Percentiles rank a stretch among this genome's conserved stretches.
Evolutionary conservation across 2,888 invertebrate species (phyloP).

Genomic region (Rhagonycha fulva): DNA sequence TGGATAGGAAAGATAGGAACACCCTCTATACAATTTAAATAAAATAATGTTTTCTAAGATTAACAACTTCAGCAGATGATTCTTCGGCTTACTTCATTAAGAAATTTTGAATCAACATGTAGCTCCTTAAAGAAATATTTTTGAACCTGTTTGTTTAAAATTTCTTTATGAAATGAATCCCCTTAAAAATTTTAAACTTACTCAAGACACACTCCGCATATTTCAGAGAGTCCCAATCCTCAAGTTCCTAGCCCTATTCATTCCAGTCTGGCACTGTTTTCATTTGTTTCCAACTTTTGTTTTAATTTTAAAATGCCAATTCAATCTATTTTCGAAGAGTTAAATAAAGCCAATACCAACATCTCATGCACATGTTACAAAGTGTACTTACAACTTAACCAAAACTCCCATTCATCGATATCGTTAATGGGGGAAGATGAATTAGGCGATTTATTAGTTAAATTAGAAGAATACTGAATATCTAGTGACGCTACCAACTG

Average conservation of each 20-base stretch:
- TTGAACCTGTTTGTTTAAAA: too few species aligned
- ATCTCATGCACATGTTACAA: background rate
- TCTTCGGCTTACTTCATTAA: too few species aligned
- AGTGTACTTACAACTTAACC: conserved; percentile 52
- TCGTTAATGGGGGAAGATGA: conserved; percentile 39
- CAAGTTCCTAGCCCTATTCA: too few species aligned
- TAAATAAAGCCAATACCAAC: background rate
- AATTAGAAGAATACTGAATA: conserved; percentile 33
- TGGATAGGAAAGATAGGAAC: background rate
- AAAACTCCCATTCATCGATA: conserved; percentile 50
- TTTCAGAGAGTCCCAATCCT: too few species aligned
- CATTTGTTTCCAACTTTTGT: background rate
- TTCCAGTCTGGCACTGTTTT: background rate
- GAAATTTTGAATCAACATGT: too few species aligned
- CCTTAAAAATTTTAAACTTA: too few species aligned
- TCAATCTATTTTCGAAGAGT: background rate
- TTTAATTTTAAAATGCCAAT: background rate
- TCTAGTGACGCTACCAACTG: conserved; percentile 56
- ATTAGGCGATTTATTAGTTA: conserved; percentile 23
- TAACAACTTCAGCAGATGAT: too few species aligned
- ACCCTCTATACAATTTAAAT: too few species aligned
- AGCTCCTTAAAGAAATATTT: too few species aligned
- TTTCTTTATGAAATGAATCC: too few species aligned
- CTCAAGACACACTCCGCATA: too few species aligned
- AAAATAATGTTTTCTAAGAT: too few species aligned